Conservation (phyloP, 2,888 invertebrate species). For the Trypoxylon attenuatum region DNA sequence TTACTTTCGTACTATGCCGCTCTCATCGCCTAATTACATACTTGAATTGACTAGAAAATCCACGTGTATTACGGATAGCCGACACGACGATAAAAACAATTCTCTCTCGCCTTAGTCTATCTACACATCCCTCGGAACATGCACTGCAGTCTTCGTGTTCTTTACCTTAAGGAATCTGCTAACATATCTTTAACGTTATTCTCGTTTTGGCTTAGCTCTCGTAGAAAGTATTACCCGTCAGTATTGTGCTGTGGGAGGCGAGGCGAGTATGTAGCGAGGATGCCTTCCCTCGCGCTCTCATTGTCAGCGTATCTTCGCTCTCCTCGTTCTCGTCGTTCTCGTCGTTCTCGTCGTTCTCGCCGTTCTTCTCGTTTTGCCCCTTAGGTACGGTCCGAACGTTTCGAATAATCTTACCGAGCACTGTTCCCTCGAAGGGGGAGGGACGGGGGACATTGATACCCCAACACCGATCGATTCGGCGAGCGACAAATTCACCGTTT, state of each 20-base stretch:
- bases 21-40: constrained; percentile 48
- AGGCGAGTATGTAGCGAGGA: constrained; percentile 49
- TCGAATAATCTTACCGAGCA: constrained; percentile 10
- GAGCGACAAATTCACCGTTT: constrained; percentile 37
- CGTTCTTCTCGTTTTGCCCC: too few relatives aligned
- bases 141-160: constrained; percentile 47
- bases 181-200: constrained; percentile 7
- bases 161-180: constrained; percentile 29
- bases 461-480: constrained; percentile 27
- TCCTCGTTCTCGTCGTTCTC: constrained; percentile 18
- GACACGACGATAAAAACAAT: constrained; percentile 35
- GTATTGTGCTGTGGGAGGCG: constrained; percentile 59
- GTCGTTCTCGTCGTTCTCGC: constrained; percentile 1
- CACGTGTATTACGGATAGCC: constrained; percentile 41
- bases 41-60: constrained; percentile 67
- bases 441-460: constrained; percentile 19
- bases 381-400: constrained; percentile 12
- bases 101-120: constrained; percentile 39
- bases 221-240: constrained; percentile 65
- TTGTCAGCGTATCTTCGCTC: constrained; percentile 9
- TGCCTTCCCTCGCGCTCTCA: background rate
- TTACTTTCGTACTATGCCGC: constrained; percentile 3
- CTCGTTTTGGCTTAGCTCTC: constrained; percentile 18
- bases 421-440: constrained; percentile 20
- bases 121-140: constrained; percentile 45